phyloP scores from a whole-genome alignment of 2,888 invertebrate species.

The Euphydryas editha region DNA sequence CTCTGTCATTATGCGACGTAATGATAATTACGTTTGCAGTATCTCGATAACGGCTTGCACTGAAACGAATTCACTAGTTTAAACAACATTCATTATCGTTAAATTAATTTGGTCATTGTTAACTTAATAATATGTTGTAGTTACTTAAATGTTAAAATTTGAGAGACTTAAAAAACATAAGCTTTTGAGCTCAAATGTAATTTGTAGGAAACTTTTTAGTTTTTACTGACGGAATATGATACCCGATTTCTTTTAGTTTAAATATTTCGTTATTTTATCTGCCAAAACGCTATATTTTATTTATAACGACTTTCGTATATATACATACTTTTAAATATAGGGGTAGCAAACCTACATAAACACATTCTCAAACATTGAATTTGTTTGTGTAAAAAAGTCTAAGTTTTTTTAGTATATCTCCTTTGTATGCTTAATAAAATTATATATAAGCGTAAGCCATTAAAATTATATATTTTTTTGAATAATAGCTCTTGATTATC shows the following conservation, averaged over 20 bases:
- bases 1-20: conserved; percentile 48
- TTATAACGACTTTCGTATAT: not conserved
- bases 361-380: not conserved
- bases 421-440: too few species aligned
- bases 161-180: not conserved
- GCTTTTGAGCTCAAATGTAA: not conserved
- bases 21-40: conserved; percentile 42
- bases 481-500: conserved; percentile 2
- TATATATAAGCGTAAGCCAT: too few species aligned
- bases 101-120: conserved; percentile 4
- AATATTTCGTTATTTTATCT: not conserved
- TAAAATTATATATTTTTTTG: not conserved
- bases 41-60: conserved; percentile 28
- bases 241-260: too few species aligned
- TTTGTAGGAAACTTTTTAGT: too few species aligned
- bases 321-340: not conserved
- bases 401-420: too few species aligned
- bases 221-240: too few species aligned
- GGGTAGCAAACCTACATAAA: not conserved
- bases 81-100: conserved; percentile 15
- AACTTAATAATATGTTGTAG: not conserved
- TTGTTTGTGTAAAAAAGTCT: too few species aligned
- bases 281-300: not conserved
- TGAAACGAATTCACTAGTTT: conserved; percentile 10
- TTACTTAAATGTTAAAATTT: not conserved